Evolutionary conservation across 2,113 vertebrate species (phyloP).

Genomic region (Mastomys coucha): DNA sequence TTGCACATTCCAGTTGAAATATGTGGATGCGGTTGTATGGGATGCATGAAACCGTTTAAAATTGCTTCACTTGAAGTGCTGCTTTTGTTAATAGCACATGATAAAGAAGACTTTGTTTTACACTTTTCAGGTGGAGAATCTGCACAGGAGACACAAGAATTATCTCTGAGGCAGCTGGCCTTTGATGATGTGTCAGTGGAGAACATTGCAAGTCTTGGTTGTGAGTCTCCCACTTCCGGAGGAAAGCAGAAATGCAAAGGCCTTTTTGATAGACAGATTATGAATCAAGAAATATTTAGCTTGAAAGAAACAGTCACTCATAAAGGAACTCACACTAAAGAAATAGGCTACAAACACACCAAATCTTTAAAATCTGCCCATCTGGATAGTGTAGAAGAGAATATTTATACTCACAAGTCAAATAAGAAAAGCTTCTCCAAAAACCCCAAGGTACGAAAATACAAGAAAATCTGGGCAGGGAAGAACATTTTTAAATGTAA

Average conservation of each 20-base stretch:
- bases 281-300: slow-evolving; percentile 10
- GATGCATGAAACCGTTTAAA: neutral
- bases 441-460: slow-evolving; percentile 51
- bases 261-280: slow-evolving; percentile 18
- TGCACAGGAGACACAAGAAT: neutral
- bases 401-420: slow-evolving; percentile 59
- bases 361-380: neutral
- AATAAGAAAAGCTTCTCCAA: slow-evolving; percentile 62
- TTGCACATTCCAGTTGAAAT: neutral
- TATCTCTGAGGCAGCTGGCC: neutral
- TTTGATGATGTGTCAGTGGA: slow-evolving; percentile 28
- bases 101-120: slow-evolving; percentile 24
- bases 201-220: neutral
- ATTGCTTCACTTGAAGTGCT: neutral
- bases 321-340: neutral
- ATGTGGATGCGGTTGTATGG: neutral
- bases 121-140: slow-evolving; percentile 66
- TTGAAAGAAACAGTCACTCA: slow-evolving; percentile 10
- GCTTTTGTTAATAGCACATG: neutral
- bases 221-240: slow-evolving; percentile 14
- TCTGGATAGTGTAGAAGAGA: slow-evolving; percentile 54
- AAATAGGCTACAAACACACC: neutral
- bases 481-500: slow-evolving; percentile 79
- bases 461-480: slow-evolving; percentile 70
- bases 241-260: slow-evolving; percentile 55